phyloP scores from a whole-genome alignment of 1,140 invertebrate genomes.

The Drosophila tropicalis region DNA sequence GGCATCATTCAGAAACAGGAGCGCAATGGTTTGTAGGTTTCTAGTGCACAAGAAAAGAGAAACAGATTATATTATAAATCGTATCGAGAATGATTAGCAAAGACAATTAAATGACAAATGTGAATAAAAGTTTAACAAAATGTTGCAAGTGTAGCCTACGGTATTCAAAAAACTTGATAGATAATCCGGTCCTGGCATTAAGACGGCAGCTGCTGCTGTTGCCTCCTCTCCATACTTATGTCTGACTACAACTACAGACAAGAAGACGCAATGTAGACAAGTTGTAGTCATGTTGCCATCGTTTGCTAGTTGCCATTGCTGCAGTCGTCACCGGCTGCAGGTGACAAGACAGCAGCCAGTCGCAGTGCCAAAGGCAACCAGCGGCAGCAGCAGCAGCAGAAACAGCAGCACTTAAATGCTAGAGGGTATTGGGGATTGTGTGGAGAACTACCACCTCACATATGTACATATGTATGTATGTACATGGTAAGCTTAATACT shows the following conservation, averaged over 20 bases:
- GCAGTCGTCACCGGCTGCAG: conserved; percentile 62
- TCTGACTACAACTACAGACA: conserved; percentile 43
- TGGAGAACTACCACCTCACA: background rate
- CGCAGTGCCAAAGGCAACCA: conserved; percentile 45
- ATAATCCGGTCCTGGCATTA: background rate
- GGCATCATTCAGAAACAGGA: background rate
- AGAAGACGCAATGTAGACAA: conserved; percentile 77
- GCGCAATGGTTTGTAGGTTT: background rate
- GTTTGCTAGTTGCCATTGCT: conserved; percentile 52
- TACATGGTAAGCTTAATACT: conserved; percentile 42
- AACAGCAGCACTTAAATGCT: conserved; percentile 22
- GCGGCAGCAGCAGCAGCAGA: no score
- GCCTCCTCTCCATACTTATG: conserved; percentile 1
- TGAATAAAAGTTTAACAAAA: no score
- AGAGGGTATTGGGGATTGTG: conserved; percentile 16
- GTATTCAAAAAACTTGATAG: background rate
- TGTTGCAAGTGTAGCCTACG: no score
- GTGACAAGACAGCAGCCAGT: conserved; percentile 58
- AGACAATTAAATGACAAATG: no score
- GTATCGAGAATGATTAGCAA: no score
- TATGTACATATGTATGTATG: conserved; percentile 35
- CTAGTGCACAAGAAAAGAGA: background rate
- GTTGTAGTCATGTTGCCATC: conserved; percentile 74
- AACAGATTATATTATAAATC: no score
- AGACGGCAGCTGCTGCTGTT: background rate